Evolutionary conservation across 2,888 invertebrate species (phyloP), one percentile per base, ranked within the genome.

Genomic region (Monoplex corrugatus): DNA sequence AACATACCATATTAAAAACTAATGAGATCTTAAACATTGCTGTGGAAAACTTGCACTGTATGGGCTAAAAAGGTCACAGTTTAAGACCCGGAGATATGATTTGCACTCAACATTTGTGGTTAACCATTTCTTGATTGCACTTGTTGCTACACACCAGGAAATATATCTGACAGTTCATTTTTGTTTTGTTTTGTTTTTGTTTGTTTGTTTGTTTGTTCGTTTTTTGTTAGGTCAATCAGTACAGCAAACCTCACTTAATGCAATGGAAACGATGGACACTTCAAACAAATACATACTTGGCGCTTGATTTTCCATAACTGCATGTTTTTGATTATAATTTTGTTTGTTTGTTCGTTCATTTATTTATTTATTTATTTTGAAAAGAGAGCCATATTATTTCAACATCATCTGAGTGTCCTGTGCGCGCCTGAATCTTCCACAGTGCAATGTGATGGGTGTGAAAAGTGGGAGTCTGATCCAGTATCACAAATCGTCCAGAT

Each of bases 401-500:
- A n/a, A 32, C 19, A 68, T 10, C 19, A 19, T 50, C 19, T 19
- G 10, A 13, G 19, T 50, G 19, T 19, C 50, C 50, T 50, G 10
- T 13, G 50, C 10, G 19, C 10, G 19, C n/a, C 6, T 1, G 23
- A 43, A 23, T 32, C 28, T 44, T 5, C 5, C 38, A 5, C 35
- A 45, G 1, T 13, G 8, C 6, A 3, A 45, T 45, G 43, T 1
- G 28, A 45, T 32, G 5, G 44, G 8, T 32, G 28, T 40, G 32
- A 13, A 32, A n/a, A 6, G 38, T 38, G 38, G 28, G 8, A 80
- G 13, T 0, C 3, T 5, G 5, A 23, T 23, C 23, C 40, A 8
- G 13, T 2, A 35, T 87, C 87, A 87, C 45, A 87, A 50, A 8
- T 87, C 87, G 35, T 87, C 87, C 35, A 87, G 40, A 32, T 87